Base-by-base conservation (phyloP, 2,113 vertebrate species). In the Psilopogon haemacephalus region DNA sequence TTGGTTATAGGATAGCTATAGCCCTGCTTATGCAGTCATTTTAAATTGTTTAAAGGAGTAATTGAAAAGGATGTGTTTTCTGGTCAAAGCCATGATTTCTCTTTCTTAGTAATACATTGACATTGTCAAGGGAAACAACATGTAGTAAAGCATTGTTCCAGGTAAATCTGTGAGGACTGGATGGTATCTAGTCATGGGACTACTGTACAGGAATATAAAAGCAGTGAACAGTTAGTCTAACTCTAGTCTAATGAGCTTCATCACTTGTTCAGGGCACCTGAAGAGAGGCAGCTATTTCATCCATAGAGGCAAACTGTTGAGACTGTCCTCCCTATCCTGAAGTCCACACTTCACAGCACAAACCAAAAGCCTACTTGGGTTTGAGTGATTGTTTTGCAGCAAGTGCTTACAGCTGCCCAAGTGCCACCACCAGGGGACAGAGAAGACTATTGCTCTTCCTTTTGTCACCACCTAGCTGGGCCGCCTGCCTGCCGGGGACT, bases 31-130 rank as follows among this genome's bases (percentile, higher is more conserved):
- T 37, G 42, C 55, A 59, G 37, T 27, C n/a, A 11, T 72, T 27
- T 85, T 37, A 85, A 89, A 76, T n/a, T 48, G 8, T 56, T 85
- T 30, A 67, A 94, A 79, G 67, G 73, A 75, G 93, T 88, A 71
- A 75, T 62, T 73, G 40, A 24, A 63, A 84, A 79, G 46, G 85
- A 79, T 46, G 35, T 28, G 7, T 18, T 89, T 87, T 82, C n/a
- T 55, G 48, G 35, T 67, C 56, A 64, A 69, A 88, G 15, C 42
- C 44, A 19, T 33, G 37, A 56, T 55, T 12, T 2, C 32, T 75
- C 17, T 71, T 84, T 82, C 81, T 91, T 56, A 77, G 33, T 10
- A 40, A 71, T 4, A 3, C 24, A 21, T 78, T 50, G 40, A 52
- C 24, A 46, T 20, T 48, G 38, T 64, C 73, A 60, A 46, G 48